Evolutionary conservation across 2,888 invertebrate genomes (phyloP), one percentile per base, ranked within the genome.

Genomic region (Idaea biselata): DNA sequence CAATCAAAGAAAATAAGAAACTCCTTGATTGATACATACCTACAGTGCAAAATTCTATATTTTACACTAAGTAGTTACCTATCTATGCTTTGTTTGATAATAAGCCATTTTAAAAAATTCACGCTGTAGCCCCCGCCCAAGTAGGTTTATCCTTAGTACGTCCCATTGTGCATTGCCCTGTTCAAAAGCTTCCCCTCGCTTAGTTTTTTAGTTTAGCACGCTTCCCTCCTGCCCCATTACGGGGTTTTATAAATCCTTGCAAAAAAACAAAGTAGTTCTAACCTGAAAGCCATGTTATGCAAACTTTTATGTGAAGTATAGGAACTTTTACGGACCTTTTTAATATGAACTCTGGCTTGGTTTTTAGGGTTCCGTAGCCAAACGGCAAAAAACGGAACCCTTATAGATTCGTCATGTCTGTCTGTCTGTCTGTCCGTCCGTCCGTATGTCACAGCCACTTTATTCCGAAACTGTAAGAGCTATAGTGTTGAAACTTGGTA

Each of bases 151-250:
- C 66, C 66, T 66, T 11, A 1, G 8, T 18, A 14, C n/a, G 53
- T 7, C 56, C 60, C 53, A 16, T 25, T 25, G 25, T 25, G 25
- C 25, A 25, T 14, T 16, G 44, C 11, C 44, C 44, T 44, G 44
- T 44, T 44, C 33, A 57, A 25, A 57, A 61, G 55, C 58, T 60
- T 59, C 58, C 57, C 59, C 64, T 54, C 55, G 53, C 32, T 62
- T 62, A 60, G 53, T 58, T 61, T 64, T 58, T 60, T 31, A 53
- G 44, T 55, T 68, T 64, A 66, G 64, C 66, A 63, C 63, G 66
- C 16, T 67, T 65, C 64, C 70, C 66, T 61, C 57, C 60, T 68
- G 70, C 68, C 67, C 72, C 67, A 69, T 68, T 69, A 66, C 66
- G 54, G 54, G 32, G 63, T 7, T 67, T 64, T 58, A 18, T 60